Evolutionary conservation across 2,888 invertebrate genomes (phyloP), one percentile per base, ranked within the genome.

Genomic region (Subacronicta megacephala): DNA sequence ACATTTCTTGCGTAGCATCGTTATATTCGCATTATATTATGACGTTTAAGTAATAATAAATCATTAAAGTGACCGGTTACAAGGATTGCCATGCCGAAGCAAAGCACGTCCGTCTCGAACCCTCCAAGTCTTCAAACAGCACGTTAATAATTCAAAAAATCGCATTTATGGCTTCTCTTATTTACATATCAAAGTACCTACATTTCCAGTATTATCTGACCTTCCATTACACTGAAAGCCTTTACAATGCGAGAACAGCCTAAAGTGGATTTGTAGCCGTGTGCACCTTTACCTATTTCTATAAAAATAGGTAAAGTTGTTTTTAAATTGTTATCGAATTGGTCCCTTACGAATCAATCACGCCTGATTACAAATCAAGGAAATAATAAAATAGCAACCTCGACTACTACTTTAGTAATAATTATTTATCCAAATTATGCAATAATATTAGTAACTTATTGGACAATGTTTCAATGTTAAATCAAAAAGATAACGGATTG

Each of bases 401-500:
- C 45, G 44, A 56, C 41, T 49, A 44, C 26, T 40, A 46, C 29
- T 62, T 70, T 47, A 35, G 64, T 41, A 70, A 65, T 35, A 47
- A 44, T 40, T 55, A 40, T 41, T 40, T 55, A 40, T 41, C 15
- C 23, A 62, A 43, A 17, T 20, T 31, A 49, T 47, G 52, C 7
- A 70, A 63, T 52, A 44, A 41, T 47, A 44, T 46, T 62, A 46
- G 47, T 63, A 57, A 72, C 41, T 26, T 58, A 56, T 72, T 69
- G 18, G 49, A 69, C 36, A 53, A 70, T 50, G 62, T 55, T 57
- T 67, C 58, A 44, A 62, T 60, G 51, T 62, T 69, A 65, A 56
- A 51, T 45, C 54, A 13, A 9, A 49, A 41, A 60, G 72, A 77
- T 77, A 72, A 77, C 46, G 51, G 20, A 47, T 74, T 70, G 45